Percentiles rank a stretch among this genome's conserved stretches.
phyloP scores from a whole-genome alignment of 2,797 vertebrate species.

The Poecilia wingei region DNA sequence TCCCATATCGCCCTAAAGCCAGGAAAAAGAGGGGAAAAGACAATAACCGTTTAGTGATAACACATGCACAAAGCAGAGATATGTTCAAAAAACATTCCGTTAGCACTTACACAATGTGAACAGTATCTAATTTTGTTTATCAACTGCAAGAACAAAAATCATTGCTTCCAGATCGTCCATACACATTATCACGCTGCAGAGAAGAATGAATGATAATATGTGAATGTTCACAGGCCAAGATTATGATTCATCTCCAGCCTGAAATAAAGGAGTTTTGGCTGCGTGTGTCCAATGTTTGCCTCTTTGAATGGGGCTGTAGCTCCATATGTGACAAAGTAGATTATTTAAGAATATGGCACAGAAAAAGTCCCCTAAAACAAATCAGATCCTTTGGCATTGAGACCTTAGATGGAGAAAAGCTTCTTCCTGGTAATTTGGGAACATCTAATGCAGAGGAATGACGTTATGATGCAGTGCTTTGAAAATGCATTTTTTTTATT shows the following conservation, averaged over 20 bases:
- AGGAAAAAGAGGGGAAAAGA: constrained; percentile 61
- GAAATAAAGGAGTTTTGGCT: constrained; percentile 35
- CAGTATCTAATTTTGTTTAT: constrained; percentile 19
- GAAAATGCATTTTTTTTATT: not conserved
- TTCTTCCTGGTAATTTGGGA: not conserved
- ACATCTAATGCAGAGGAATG: constrained; percentile 1
- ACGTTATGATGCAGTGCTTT: not conserved
- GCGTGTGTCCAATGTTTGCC: constrained; percentile 13
- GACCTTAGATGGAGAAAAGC: not conserved
- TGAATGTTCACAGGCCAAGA: constrained; percentile 25
- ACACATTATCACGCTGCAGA: constrained; percentile 5
- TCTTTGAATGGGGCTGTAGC: constrained; percentile 13
- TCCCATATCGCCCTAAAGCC: constrained; percentile 92
- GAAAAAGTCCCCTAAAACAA: constrained; percentile 6
- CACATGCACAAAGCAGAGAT: constrained; percentile 14
- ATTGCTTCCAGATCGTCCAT: constrained; percentile 39
- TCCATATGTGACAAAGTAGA: constrained; percentile 18
- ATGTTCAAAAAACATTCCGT: constrained; percentile 7
- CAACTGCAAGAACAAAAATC: constrained; percentile 14
- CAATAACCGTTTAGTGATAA: constrained; percentile 29
- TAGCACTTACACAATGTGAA: constrained; percentile 14
- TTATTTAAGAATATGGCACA: not conserved
- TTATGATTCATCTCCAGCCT: constrained; percentile 13
- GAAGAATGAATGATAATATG: constrained; percentile 27
- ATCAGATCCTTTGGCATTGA: constrained; percentile 11